phyloP scores from a whole-genome alignment of 2,797 vertebrate species.

The Sebastes vulpes region DNA sequence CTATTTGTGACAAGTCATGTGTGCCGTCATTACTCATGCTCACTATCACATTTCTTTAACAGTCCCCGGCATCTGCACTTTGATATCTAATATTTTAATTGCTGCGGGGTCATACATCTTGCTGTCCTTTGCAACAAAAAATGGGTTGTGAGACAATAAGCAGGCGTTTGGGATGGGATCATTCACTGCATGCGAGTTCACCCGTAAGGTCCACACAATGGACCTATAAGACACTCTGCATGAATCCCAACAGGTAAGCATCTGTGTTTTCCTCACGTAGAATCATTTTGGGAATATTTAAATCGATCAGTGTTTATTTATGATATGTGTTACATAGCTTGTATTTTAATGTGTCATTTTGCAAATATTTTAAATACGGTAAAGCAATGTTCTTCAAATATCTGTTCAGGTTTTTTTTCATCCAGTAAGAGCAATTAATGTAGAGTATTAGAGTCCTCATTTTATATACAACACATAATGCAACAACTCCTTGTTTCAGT shows the following conservation, averaged over 20 bases:
- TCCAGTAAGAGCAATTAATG: background rate
- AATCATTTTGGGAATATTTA: background rate
- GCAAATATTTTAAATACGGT: background rate
- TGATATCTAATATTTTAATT: conserved; percentile 90
- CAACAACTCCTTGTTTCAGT: background rate
- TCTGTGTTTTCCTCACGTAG: background rate
- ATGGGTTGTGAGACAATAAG: conserved; percentile 64
- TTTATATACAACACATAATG: background rate
- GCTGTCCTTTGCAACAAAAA: conserved; percentile 79
- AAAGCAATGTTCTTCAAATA: background rate
- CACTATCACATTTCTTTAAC: conserved; percentile 82
- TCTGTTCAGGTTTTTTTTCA: background rate
- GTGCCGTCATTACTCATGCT: conserved; percentile 82
- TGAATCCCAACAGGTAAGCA: conserved; percentile 35
- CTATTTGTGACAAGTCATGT: conserved; percentile 68
- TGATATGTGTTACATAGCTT: background rate
- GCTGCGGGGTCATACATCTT: conserved; percentile 82
- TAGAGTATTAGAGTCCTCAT: background rate
- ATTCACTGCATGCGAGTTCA: conserved; percentile 42
- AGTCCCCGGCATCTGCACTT: conserved; percentile 75
- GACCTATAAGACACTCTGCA: background rate
- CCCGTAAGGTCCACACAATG: conserved; percentile 7
- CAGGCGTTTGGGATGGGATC: conserved; percentile 55
- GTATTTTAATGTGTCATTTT: background rate
- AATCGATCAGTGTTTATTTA: background rate